A percentile compares a stretch with the other conserved stretches of the same genome.
phyloP scores from a whole-genome alignment of 2,113 vertebrate species.

The Origma solitaria region DNA sequence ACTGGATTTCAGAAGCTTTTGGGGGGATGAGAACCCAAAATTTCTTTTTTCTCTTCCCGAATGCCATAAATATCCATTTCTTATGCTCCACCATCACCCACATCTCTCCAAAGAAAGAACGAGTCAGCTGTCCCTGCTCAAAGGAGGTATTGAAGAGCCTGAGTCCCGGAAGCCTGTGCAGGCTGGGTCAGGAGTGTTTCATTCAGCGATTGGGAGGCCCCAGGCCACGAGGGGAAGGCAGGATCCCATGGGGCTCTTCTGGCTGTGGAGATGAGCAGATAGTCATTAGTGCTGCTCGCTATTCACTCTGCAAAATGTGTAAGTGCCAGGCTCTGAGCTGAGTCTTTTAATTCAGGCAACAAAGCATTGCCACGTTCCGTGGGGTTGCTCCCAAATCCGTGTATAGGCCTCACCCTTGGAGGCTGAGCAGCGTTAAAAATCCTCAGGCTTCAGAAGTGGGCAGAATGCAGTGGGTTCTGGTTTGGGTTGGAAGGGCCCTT shows the following conservation, averaged over 20 bases:
- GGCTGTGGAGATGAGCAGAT: neutral
- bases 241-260: neutral
- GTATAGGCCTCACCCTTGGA: fast-evolving
- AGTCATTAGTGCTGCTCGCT: fast-evolving
- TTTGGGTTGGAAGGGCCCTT: neutral
- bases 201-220: neutral
- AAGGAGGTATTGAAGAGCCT: neutral
- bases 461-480: neutral
- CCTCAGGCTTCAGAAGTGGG: neutral
- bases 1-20: neutral
- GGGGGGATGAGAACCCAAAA: neutral
- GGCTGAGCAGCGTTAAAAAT: neutral
- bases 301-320: neutral
- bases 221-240: neutral
- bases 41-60: neutral
- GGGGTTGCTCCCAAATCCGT: neutral
- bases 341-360: neutral
- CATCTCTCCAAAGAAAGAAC: neutral
- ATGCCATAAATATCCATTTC: neutral
- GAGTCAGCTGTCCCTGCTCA: neutral
- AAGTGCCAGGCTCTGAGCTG: neutral
- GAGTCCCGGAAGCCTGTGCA: neutral
- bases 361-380: fast-evolving
- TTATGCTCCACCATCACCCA: neutral
- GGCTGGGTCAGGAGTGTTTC: neutral